Evolutionary conservation across 2,113 vertebrate genomes (phyloP), one percentile per base, ranked within the genome.

Genomic region (Actinemys pallida): DNA sequence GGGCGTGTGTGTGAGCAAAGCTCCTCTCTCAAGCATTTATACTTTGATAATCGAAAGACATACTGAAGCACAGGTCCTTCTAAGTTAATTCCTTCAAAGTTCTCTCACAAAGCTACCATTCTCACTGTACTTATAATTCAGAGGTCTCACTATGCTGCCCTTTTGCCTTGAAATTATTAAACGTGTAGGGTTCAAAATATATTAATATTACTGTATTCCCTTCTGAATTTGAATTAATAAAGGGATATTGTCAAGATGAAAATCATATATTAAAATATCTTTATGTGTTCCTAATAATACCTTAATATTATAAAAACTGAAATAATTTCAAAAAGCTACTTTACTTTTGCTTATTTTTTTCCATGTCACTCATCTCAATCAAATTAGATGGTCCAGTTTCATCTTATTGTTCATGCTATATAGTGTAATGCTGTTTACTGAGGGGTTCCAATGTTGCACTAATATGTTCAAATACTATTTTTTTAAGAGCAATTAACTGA

Each of bases 361-460:
- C 59, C 65, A 9, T 1, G 0, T 29, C 75, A 2, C 2, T 90
- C 91, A 83, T 65, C 78, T 83, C 62, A 47, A 78, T 78, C 56
- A 82, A 52, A 2, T 82, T 3, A 82, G 0, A 4, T 2, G 80
- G 85, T 29, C 5, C 6, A n/a, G 1, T 79, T 93, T 92, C 11
- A 22, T 1, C 2, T 5, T 79, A 1, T 19, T 4, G 42, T 81
- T 19, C 19, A 75, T 24, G 45, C 8, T 39, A 45, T 10, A 22
- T 22, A 75, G 1, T 2, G 47, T 17, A 9, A 72, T 20, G 2
- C 47, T 39, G 11, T 2, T 82, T 54, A 31, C 0, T 42, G 49
- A 16, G 1, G 57, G 1, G 45, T 47, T 16, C 1, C 54, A 90
- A 69, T 93, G 1, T 0, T 82, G 24, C 50, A 81, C 1, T 75